A percentile compares a stretch with the other conserved stretches of the same genome.
Evolutionary conservation across 2,888 invertebrate species (phyloP).

Genomic region (Notodonta dromedarius): DNA sequence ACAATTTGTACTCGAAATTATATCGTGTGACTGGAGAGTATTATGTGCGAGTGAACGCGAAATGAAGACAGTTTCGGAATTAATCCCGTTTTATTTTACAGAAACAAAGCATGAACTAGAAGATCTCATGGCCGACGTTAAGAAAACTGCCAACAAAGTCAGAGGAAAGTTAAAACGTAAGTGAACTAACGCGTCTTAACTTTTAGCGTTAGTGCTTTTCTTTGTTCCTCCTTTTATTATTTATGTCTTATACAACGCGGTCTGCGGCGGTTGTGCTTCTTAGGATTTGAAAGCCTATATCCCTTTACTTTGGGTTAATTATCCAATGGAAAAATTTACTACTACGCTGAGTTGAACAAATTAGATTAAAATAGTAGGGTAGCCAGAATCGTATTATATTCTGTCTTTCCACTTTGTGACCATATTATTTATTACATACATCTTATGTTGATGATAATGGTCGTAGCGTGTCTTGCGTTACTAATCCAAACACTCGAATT

Average conservation of each 20-base stretch:
- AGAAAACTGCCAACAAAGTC: constrained; percentile 99
- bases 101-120: constrained; percentile 99
- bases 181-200: constrained; percentile 43
- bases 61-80: constrained; percentile 16
- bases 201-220: constrained; percentile 20
- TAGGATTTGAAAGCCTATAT: background rate
- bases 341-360: too few species aligned
- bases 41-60: constrained; percentile 28
- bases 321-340: too few species aligned
- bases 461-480: too few species aligned
- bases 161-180: constrained; percentile 99
- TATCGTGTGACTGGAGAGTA: constrained; percentile 35
- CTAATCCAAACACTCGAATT: too few species aligned
- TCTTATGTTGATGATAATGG: too few species aligned
- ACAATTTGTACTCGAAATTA: constrained; percentile 37
- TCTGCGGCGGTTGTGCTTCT: background rate
- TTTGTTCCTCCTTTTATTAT: constrained; percentile 13
- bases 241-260: constrained; percentile 31
- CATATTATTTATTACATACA: too few species aligned
- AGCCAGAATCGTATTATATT: too few species aligned
- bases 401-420: too few species aligned
- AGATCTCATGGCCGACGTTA: constrained; percentile 99
- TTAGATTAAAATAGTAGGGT: too few species aligned
- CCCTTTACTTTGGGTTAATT: too few species aligned
- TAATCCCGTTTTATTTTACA: constrained; percentile 81